Evolutionary conservation across 2,113 vertebrate species (phyloP).

Genomic region (Hippocampus barbouri): DNA sequence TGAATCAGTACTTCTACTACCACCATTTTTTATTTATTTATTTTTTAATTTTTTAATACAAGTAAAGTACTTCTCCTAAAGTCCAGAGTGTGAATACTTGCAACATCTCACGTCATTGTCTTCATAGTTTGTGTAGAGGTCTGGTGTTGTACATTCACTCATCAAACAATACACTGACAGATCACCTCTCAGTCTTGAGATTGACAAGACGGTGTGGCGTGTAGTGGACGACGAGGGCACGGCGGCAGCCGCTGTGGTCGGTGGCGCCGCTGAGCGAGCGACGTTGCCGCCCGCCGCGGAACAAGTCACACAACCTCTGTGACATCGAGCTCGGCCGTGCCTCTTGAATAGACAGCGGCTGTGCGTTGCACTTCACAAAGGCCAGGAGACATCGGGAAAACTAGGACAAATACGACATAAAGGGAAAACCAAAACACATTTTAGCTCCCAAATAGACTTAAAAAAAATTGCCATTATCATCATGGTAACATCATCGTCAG

Average conservation of each 20-base stretch:
- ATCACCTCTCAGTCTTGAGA: neutral
- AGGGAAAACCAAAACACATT: neutral
- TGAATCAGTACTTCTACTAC: no score
- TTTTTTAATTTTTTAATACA: no score
- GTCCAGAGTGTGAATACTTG: no score
- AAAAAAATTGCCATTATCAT: no score
- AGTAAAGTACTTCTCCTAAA: no score
- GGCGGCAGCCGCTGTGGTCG: neutral
- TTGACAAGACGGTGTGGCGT: neutral
- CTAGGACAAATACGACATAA: constrained; percentile 32
- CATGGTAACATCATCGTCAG: no score
- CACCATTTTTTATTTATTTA: no score
- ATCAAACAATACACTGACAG: neutral
- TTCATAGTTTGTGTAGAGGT: neutral
- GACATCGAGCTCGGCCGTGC: constrained; percentile 6
- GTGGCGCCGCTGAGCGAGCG: neutral
- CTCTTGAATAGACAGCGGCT: constrained; percentile 35
- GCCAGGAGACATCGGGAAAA: constrained; percentile 64
- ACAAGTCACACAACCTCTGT: constrained; percentile 1
- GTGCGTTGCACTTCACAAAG: constrained; percentile 58
- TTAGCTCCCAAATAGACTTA: no score
- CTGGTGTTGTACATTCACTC: neutral
- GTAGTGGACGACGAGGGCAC: neutral
- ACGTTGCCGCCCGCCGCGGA: neutral
- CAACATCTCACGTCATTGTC: no score